Evolutionary conservation across 2,113 vertebrate genomes (phyloP).

Genomic region (Callionymus lyra): DNA sequence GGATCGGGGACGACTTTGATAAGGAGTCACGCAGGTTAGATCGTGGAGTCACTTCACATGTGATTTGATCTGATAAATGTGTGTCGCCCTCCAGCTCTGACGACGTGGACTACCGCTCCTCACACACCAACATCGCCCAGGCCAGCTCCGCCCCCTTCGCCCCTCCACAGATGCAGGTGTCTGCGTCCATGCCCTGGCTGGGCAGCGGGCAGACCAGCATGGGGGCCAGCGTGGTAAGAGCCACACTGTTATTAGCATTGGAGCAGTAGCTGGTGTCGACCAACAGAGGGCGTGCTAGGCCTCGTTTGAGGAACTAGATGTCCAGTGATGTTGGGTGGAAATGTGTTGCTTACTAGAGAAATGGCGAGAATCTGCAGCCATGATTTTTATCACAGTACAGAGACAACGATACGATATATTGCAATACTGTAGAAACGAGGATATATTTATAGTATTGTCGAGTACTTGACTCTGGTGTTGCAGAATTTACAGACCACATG

Average conservation of each 20-base stretch:
- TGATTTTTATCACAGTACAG: too few species aligned
- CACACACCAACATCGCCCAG: conserved; percentile 85
- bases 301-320: too few species aligned
- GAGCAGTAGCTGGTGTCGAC: background rate
- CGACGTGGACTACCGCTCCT: conserved; percentile 86
- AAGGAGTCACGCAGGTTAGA: conserved; percentile 89
- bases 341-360: too few species aligned
- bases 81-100: conserved; percentile 75
- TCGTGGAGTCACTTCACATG: background rate
- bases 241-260: too few species aligned
- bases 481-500: too few species aligned
- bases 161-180: conserved; percentile 73
- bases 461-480: too few species aligned
- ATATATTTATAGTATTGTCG: too few species aligned
- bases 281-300: conserved; percentile 26
- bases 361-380: too few species aligned
- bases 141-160: conserved; percentile 68
- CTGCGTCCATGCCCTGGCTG: conserved; percentile 91
- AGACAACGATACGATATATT: too few species aligned
- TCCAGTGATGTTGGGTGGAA: too few species aligned
- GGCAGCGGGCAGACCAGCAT: conserved; percentile 94
- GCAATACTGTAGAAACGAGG: too few species aligned
- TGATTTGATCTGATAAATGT: background rate
- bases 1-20: conserved; percentile 96
- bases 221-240: conserved; percentile 87